Evolutionary conservation across 2,797 vertebrate species (phyloP), one percentile per base, ranked within the genome.

Genomic region (Mionectes olivaceus): DNA sequence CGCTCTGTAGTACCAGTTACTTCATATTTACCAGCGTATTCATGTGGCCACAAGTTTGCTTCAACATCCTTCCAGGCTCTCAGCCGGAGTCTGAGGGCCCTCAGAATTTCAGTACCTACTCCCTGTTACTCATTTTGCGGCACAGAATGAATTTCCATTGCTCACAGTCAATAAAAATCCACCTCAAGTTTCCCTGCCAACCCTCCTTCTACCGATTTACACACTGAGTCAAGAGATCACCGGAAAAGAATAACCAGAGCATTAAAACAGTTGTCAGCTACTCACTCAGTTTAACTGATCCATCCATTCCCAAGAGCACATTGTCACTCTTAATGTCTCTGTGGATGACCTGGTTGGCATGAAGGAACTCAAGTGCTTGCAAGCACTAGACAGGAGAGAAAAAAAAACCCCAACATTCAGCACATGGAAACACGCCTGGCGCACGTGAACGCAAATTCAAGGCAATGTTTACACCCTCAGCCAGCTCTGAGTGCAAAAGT

Each of bases 261-360:
- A 43, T 61, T 50, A 27, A 73, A 94, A 73, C 19, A 84, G 73
- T 11, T 30, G 12, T 9, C 68, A 65, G 56, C 77, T 89, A 99
- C 99, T 98, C 97, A 99, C 99, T 99, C 37, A 99, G 98, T 97
- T 99, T 99, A 93, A 99, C 99, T 3, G 99, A 99, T 93, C 99
- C 99, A 80, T 99, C 99, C 99, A 99, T 99, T 95, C 99, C 99
- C 52, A 99, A 98, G 68, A 99, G 98, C 79, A 99, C 99, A 2
- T 99, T 99, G 97, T 99, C 99, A 96, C 99, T 99, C 97, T 99
- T 99, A 94, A 99, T 99, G 98, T 99, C 99, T 98, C 99, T 98
- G 98, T 99, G 99, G 94, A 99, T 99, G 95, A 99, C 99, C 96
- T 99, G 99, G 97, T 99, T 99, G 65, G 99, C 99, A 18, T 99